Conservation (phyloP, 1,140 invertebrate species). For the Cyrtorhinus lividipennis region DNA sequence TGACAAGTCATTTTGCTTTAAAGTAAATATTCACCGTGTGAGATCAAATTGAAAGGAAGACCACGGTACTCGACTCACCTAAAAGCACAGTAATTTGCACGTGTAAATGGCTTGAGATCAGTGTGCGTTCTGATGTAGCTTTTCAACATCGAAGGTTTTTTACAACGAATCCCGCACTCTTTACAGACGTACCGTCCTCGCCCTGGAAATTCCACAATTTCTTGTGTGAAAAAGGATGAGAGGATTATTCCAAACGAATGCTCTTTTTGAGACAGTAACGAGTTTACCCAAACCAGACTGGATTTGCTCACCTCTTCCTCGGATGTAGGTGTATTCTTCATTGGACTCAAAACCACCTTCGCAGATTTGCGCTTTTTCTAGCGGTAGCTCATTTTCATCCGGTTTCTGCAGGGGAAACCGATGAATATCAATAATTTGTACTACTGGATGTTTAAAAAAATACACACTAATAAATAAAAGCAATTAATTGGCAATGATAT, state of each 20-base stretch:
- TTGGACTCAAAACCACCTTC: constrained; percentile 83
- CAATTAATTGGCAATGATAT: no score
- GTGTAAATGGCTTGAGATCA: constrained; percentile 84
- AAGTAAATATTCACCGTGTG: no score
- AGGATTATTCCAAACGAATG: background rate
- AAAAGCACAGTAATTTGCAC: constrained; percentile 86
- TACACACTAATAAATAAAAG: no score
- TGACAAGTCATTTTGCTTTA: background rate
- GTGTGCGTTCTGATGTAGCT: constrained; percentile 98
- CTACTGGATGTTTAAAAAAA: no score
- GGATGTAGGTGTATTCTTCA: constrained; percentile 90
- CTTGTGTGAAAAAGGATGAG: background rate
- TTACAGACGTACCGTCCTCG: constrained; percentile 92
- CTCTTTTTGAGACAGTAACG: no score
- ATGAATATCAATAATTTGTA: no score
- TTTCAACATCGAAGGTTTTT: constrained; percentile 97
- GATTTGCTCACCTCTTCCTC: constrained; percentile 68
- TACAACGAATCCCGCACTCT: constrained; percentile 94
- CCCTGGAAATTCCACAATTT: no score
- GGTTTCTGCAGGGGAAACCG: constrained; percentile 9
- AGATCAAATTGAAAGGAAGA: no score
- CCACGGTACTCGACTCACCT: no score
- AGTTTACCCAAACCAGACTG: no score
- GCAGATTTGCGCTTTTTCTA: constrained; percentile 41
- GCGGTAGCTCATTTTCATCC: constrained; percentile 22